Conservation (phyloP, 2,113 vertebrate genomes). For the Cettia cetti region DNA sequence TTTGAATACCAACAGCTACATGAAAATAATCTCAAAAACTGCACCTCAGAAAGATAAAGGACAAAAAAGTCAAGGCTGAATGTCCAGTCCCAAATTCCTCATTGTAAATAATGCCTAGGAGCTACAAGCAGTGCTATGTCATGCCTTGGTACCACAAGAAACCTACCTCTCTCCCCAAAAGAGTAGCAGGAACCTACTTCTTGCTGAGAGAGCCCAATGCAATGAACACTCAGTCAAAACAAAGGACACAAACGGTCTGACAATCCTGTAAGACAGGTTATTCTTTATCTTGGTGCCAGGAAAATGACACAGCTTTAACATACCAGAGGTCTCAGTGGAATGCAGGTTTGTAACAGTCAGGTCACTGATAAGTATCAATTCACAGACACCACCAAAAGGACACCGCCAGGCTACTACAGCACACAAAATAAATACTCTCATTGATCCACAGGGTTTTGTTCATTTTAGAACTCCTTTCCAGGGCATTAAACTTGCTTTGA, state of each 20-base stretch:
- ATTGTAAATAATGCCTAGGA: neutral
- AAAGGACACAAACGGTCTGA: neutral
- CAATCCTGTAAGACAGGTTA: constrained; percentile 27
- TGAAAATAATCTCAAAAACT: neutral
- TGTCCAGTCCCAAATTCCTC: neutral
- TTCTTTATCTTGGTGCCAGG: constrained; percentile 1
- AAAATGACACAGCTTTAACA: constrained; percentile 7
- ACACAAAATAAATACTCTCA: constrained; percentile 4
- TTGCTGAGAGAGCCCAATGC: fast-evolving
- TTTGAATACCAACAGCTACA: neutral
- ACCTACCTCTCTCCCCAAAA: neutral
- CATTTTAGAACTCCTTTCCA: constrained; percentile 5
- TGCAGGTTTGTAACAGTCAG: neutral
- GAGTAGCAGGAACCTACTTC: neutral
- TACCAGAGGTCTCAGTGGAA: neutral
- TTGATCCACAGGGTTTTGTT: neutral
- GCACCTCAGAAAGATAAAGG: neutral
- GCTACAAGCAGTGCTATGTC: neutral
- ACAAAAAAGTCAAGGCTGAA: neutral
- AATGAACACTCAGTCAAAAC: neutral
- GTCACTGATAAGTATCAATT: neutral
- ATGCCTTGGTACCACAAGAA: neutral
- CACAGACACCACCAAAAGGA: neutral
- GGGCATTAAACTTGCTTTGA: constrained; percentile 1
- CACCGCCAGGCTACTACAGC: neutral